Evolutionary conservation across 2,113 vertebrate genomes (phyloP).

Genomic region (Ctenodactylus gundi): DNA sequence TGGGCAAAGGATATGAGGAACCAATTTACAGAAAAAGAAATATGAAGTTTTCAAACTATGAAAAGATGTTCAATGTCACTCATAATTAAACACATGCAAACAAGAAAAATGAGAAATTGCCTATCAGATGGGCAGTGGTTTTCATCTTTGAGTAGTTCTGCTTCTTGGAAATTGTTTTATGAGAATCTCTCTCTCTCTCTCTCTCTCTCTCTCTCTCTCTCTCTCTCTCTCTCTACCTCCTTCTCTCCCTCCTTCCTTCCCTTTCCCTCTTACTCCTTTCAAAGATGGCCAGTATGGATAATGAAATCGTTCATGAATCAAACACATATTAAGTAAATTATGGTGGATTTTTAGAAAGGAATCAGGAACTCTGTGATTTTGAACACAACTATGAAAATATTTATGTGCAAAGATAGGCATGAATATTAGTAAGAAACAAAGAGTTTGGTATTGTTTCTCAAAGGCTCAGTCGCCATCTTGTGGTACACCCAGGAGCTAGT

Average conservation of each 20-base stretch:
- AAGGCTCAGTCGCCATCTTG: background rate
- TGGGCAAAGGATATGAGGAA: slow-evolving; percentile 32
- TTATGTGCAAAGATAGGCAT: background rate
- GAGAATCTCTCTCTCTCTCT: background rate
- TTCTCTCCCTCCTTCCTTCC: background rate
- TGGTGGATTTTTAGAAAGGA: background rate
- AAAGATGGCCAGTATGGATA: background rate
- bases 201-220: background rate
- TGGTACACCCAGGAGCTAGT: no score
- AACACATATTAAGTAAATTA: background rate
- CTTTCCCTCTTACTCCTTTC: no score
- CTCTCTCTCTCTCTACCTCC: background rate
- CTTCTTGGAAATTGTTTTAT: background rate
- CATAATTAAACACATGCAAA: slow-evolving; percentile 51
- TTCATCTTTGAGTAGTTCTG: background rate
- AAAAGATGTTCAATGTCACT: slow-evolving; percentile 36
- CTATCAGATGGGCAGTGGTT: background rate
- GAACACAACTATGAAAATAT: background rate
- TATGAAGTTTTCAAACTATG: slow-evolving; percentile 35
- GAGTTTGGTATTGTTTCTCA: background rate
- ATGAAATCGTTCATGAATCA: background rate
- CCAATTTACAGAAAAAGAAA: slow-evolving; percentile 41
- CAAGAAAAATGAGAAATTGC: slow-evolving; percentile 1
- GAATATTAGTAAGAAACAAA: background rate
- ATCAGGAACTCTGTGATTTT: background rate